phyloP scores from a whole-genome alignment of 2,113 vertebrate species.

The Platichthys stellatus region DNA sequence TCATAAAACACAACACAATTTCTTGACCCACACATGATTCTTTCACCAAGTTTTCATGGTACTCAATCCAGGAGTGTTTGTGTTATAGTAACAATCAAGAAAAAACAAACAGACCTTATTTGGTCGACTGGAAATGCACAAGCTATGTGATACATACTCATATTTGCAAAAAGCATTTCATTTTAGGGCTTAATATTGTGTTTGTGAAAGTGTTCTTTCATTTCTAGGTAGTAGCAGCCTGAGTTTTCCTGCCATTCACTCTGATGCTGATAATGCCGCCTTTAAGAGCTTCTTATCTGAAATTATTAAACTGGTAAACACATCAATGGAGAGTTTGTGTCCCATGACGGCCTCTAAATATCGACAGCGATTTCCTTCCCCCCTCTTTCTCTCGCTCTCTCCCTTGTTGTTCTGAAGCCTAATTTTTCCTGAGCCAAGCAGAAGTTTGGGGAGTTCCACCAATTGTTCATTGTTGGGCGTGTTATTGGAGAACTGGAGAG shows the following conservation, averaged over 20 bases:
- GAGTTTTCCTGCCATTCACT: neutral
- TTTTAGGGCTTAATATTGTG: neutral
- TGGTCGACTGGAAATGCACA: no score
- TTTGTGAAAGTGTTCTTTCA: neutral
- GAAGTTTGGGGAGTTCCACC: conserved; percentile 64
- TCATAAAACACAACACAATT: neutral
- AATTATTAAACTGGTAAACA: neutral
- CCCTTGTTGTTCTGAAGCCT: conserved; percentile 54
- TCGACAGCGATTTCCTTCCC: neutral
- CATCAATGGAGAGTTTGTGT: conserved; percentile 3
- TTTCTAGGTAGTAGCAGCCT: neutral
- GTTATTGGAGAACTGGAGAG: conserved; percentile 48
- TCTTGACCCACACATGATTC: no score
- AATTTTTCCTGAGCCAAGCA: conserved; percentile 9
- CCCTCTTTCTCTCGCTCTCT: neutral
- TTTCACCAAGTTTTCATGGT: no score
- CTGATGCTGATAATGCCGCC: neutral
- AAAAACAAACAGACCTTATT: no score
- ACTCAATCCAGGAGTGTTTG: no score
- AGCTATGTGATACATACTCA: no score
- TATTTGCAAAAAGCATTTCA: no score
- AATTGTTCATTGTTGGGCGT: conserved; percentile 63
- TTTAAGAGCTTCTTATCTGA: conserved; percentile 6
- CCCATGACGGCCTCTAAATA: neutral
- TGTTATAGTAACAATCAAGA: no score